These are phyloP conservation scores for Puma concolor DNA, from an alignment of 2,113 vertebrate species.

Conservation along the genomic window DNA sequence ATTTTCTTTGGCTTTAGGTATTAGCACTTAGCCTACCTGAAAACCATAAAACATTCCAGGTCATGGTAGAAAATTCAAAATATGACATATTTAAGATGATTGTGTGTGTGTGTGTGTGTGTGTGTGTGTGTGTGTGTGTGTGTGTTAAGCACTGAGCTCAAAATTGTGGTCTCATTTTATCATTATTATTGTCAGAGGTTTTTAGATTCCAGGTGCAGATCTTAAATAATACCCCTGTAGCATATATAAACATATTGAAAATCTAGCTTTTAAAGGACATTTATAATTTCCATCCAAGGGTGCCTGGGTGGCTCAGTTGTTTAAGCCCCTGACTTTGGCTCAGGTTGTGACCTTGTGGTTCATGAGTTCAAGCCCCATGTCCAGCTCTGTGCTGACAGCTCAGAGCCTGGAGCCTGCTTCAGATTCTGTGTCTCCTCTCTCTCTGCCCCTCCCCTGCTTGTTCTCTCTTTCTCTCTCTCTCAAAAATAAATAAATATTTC, in stretches of 20 bases:
- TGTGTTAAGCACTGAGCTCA: background rate
- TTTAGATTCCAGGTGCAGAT: background rate
- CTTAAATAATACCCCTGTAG: background rate
- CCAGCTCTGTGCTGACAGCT: too few species aligned
- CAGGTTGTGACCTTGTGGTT: too few species aligned
- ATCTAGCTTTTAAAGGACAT: background rate
- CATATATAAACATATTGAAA: background rate
- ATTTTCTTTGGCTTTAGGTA: constrained; percentile 36
- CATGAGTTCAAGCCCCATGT: too few species aligned
- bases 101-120: background rate
- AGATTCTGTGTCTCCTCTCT: too few species aligned
- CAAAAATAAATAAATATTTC: too few species aligned
- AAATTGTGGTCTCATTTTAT: background rate
- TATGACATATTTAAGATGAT: background rate
- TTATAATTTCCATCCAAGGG: background rate
- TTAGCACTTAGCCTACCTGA: background rate
- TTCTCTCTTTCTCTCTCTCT: too few species aligned
- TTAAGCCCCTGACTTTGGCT: too few species aligned
- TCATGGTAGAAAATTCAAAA: background rate
- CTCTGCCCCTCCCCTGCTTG: too few species aligned
- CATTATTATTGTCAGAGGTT: background rate
- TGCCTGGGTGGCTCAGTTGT: too few species aligned
- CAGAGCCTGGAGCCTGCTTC: too few species aligned
- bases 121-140: background rate
- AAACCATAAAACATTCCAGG: background rate